A percentile compares a stretch with the other conserved stretches of the same genome.
Evolutionary conservation across 1,140 invertebrate species (phyloP).

Genomic region (Sycophila sp.): DNA sequence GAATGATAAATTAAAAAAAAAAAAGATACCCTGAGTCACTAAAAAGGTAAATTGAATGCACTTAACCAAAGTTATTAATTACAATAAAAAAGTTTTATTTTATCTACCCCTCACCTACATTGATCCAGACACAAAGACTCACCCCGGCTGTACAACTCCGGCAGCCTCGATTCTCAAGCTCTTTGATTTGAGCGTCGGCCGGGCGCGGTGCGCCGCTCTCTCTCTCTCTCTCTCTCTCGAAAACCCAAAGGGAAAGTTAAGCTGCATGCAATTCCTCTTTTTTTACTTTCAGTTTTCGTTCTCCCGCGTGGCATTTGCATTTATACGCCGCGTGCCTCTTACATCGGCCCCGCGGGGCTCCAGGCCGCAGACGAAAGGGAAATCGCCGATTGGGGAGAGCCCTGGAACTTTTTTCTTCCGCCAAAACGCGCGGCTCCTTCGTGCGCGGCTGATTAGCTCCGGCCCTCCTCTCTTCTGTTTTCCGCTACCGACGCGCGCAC

Average conservation of each 20-base stretch:
- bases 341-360: background rate
- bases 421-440: background rate
- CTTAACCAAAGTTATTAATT: too few species aligned
- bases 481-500: background rate
- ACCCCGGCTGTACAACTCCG: background rate
- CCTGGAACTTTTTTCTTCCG: background rate
- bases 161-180: background rate
- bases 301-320: too few species aligned
- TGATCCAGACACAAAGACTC: background rate
- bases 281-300: background rate
- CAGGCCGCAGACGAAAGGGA: constrained; percentile 9
- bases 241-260: constrained; percentile 30
- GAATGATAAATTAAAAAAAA: background rate
- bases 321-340: background rate
- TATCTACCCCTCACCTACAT: too few species aligned
- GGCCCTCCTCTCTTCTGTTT: background rate
- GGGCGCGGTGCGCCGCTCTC: too few species aligned
- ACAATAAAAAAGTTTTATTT: too few species aligned
- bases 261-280: constrained; percentile 13
- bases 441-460: background rate
- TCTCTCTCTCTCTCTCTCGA: too few species aligned
- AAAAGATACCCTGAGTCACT: too few species aligned
- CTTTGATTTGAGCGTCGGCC: background rate
- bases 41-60: too few species aligned
- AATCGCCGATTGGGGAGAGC: constrained; percentile 25